Evolutionary conservation across 1,140 invertebrate genomes (phyloP).

Genomic region (Lepidurus apus): DNA sequence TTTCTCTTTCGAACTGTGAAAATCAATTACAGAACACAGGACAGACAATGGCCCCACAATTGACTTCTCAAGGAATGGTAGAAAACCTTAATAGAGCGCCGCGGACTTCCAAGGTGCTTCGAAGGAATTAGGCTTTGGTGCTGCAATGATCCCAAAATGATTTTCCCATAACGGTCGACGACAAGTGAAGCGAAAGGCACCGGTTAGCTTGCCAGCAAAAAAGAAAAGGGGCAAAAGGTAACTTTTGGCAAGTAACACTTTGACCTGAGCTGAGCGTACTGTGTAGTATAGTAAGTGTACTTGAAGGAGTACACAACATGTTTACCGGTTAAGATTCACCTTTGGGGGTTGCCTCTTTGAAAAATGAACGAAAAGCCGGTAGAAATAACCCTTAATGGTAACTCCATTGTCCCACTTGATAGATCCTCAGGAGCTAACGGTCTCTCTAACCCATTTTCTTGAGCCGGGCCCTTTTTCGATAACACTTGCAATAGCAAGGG

Average conservation of each 20-base stretch:
- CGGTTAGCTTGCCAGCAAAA: not conserved
- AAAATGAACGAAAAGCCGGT: not conserved
- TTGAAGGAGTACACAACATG: conserved; percentile 15
- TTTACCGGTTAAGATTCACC: conserved; percentile 5
- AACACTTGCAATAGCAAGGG: not conserved
- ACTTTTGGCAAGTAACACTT: not conserved
- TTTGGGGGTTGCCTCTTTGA: not conserved
- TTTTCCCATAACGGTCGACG: conserved; percentile 6
- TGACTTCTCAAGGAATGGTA: not conserved
- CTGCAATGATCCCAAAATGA: not conserved
- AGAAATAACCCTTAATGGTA: conserved; percentile 12
- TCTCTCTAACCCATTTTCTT: not conserved
- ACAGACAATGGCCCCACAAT: not conserved
- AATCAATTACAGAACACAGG: not conserved
- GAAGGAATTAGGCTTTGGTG: not conserved
- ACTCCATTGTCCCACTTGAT: conserved; percentile 7
- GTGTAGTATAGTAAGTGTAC: not conserved
- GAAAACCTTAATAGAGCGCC: too few relatives aligned
- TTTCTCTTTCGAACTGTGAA: not conserved
- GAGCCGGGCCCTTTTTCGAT: not conserved
- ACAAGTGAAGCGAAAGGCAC: not conserved
- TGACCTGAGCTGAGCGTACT: not conserved
- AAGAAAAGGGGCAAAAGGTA: not conserved
- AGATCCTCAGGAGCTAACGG: conserved; percentile 4
- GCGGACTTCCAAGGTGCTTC: too few relatives aligned